A percentile compares a stretch with the other conserved stretches of the same genome.
Conservation (phyloP, 2,113 vertebrate species). For the Brachionichthys hirsutus region DNA sequence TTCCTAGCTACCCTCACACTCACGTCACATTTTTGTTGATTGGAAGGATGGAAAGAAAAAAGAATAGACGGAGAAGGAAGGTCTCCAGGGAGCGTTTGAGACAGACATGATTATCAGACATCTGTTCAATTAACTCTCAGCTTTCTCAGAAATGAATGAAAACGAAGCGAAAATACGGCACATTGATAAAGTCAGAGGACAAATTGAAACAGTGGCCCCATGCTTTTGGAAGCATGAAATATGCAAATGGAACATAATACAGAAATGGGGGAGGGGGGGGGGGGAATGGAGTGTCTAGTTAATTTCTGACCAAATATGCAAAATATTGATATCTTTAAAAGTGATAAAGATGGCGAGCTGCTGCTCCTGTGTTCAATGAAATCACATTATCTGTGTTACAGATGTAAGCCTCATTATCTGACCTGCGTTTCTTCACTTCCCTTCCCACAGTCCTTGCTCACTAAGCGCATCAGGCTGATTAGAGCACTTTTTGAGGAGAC, state of each 20-base stretch:
- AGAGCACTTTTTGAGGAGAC: constrained; percentile 65
- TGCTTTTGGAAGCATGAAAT: constrained; percentile 38
- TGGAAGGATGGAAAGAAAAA: constrained; percentile 19
- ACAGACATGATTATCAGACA: constrained; percentile 68
- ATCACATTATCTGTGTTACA: constrained; percentile 66
- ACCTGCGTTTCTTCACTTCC: constrained; percentile 70
- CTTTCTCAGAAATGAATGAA: constrained; percentile 55
- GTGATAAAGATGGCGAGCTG: constrained; percentile 74
- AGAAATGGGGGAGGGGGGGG: too few species aligned
- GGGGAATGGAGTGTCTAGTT: constrained; percentile 44
- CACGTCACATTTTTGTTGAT: constrained; percentile 53
- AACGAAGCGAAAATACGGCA: constrained; percentile 31
- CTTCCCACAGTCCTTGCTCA: constrained; percentile 71
- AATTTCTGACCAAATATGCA: constrained; percentile 69
- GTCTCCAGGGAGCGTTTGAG: constrained; percentile 46
- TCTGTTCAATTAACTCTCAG: constrained; percentile 72
- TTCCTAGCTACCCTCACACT: constrained; percentile 31
- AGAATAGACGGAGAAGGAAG: constrained; percentile 36
- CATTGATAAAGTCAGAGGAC: constrained; percentile 37
- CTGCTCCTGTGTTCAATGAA: constrained; percentile 59
- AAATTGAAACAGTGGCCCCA: constrained; percentile 48
- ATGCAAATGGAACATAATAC: constrained; percentile 48
- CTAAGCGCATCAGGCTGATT: constrained; percentile 71
- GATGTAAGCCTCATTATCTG: constrained; percentile 76
- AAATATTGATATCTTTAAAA: constrained; percentile 68